Base-by-base conservation (phyloP, 2,113 vertebrate genomes). In the Alectura lathami region DNA sequence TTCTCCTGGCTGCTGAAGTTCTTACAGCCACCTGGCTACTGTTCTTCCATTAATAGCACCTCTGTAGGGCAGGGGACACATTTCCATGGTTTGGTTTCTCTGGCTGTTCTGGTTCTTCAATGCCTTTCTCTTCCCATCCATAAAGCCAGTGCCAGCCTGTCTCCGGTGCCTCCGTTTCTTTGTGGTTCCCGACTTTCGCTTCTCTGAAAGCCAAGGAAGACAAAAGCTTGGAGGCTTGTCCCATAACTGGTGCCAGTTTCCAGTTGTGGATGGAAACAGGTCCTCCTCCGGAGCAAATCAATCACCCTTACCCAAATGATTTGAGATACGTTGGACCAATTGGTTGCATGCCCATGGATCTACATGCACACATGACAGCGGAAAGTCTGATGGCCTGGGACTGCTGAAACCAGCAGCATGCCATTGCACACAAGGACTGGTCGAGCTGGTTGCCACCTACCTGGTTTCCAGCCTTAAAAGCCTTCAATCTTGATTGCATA, bases 361-460 rank as follows among this genome's bases (percentile, higher is more conserved):
- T 74, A 64, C 43, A 3, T 88, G 73, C 26, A 47, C 1, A 7
- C 79, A 17, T 51, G 80, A 5, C 80, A 67, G 47, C 0, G 1
- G 47, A 79, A 89, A 45, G 48, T 70, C 67, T 24, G 2, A 9
- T 87, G 87, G 48, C 45, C 51, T 63, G 70, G 64, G 84, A 0
- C 86, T 94, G 73, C 88, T 86, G 88, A 92, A 96, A 92, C 76
- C 83, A 92, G 73, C 94, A 93, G 77, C 60, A 94, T 60, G 32
- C 64, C 83, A 93, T 60, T 43, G 18, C 51, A 64, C 34, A 63
- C 69, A 47, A 92, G 83, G 83, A 96, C 95, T 68, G 29, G 95
- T 95, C 2, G 1, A 60, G 88, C 95, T 93, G 92, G 96, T 96
- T 96, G 80, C 88, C 86, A 93, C 96, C 95, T 96, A 90, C 80